Base-by-base conservation (phyloP, 2,113 vertebrate species). In the Romanogobio albipinnatus region DNA sequence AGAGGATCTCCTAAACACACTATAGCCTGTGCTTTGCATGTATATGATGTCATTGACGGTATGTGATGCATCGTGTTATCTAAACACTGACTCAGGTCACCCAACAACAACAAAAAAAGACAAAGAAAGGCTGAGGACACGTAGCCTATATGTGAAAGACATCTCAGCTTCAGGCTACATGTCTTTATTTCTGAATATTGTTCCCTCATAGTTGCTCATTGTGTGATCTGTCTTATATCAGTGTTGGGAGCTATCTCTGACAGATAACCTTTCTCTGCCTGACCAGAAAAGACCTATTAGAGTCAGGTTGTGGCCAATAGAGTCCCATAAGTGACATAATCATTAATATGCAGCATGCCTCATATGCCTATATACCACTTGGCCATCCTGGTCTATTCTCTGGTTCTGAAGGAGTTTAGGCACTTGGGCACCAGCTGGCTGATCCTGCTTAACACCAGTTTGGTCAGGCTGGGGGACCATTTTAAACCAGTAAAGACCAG, bases 11-110 rank as follows among this genome's bases (percentile, higher is more conserved):
- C 53, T 19, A 29, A 66, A 64, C 24, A 22, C 39, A 64, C 10
- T 3, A 7, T 62, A 59, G 36, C 74, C 58, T 73, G 70, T 87
- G 77, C 62, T 76, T 82, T 36, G 36, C 17, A 71, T 58, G 36
- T 8, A 45, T 66, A 61, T 53, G 74, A 81, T 81, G 79, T 68
- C 61, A 81, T 81, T 66, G 78, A 51, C 78, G 76, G 61, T 15
- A 62, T 64, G 24, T 29, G 39, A 80, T 80, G 78, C 39, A 81
- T 68, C 39, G 68, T 68, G 78, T 22, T 80, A 4, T 66, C 9
- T 6, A 64, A 49, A 81, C 39, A 29, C 9, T 47, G 22, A 49
- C 7, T 79, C 13, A 19, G n/a, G 24, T 10, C 33, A 7, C 26
- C 53, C 1, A 29, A n/a, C n/a, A n/a, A n/a, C n/a, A n/a, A n/a